These are phyloP conservation scores for Cryptocheilus praepositus DNA, from an alignment of 2,888 invertebrate genomes.

Conservation along the genomic window DNA sequence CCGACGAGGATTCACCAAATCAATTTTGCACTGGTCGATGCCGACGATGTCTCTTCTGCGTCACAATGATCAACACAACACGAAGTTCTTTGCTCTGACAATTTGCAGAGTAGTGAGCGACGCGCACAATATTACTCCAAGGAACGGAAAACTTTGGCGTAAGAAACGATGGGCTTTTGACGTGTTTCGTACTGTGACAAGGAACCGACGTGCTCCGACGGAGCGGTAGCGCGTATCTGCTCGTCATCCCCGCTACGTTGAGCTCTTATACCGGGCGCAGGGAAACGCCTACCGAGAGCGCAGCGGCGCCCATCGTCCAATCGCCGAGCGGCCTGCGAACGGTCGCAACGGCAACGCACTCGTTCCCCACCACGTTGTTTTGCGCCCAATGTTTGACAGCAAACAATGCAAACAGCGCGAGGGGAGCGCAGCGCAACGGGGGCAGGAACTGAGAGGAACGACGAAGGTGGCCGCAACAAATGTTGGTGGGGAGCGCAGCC, in stretches of 20 bases:
- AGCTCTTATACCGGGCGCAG: conserved; percentile 47
- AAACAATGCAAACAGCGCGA: conserved; percentile 68
- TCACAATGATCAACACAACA: too few species aligned
- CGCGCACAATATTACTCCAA: too few species aligned
- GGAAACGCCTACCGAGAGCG: conserved; percentile 31
- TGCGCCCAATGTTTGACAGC: conserved; percentile 71
- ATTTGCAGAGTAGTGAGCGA: not conserved
- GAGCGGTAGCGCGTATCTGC: conserved; percentile 57
- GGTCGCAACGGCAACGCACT: conserved; percentile 13
- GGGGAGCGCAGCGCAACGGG: conserved; percentile 9
- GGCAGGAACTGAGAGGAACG: not conserved
- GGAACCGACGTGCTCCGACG: conserved; percentile 19
- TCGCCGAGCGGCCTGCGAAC: not conserved
- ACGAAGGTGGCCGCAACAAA: not conserved
- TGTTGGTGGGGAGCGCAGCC: conserved; percentile 66
- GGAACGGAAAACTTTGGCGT: not conserved
- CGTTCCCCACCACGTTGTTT: conserved; percentile 57
- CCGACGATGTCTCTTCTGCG: not conserved
- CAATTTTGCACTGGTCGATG: not conserved
- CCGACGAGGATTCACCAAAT: not conserved
- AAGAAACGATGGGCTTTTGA: not conserved
- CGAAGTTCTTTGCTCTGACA: too few species aligned
- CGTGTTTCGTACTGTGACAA: not conserved
- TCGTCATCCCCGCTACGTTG: conserved; percentile 45
- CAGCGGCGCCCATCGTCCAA: conserved; percentile 33